Evolutionary conservation across 2,888 invertebrate species (phyloP), one percentile per base, ranked within the genome.

Genomic region (Netelia virgata): DNA sequence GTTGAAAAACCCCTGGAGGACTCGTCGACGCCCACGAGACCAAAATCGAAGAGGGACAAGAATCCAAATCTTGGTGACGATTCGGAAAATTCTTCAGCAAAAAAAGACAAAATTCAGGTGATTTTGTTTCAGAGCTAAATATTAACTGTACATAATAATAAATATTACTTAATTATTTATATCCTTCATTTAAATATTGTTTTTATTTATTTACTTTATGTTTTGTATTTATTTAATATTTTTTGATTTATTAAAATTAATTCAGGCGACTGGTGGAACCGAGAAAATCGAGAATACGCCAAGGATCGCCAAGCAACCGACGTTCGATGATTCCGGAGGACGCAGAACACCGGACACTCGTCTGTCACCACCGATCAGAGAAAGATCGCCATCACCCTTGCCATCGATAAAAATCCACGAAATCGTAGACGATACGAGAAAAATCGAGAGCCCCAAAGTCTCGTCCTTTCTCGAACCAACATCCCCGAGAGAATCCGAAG

Each of bases 351-450:
- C 82, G 43, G 78, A 84, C 0, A 85, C 87, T 0, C 84, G 87
- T 10, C 82, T 87, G 3, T 70, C 86, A 1, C 83, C 88, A 0
- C 23, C 85, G 5, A 59, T 86, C 0, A 88, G 87, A 18, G 90
- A 88, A 55, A 88, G 86, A 23, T 92, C 91, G 11, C 87, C 89
- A 16, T 90, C 91, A 1, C 90, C 91, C 0, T 47, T 88, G 1
- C 87, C 88, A 8, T 84, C 87, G 69, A 76, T 69, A 0, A 86
- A 77, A 64, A 86, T 88, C 36, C 86, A 82, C 53, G 64, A 85
- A 11, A 57, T 59, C n/a, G 11, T 61, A 3, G 20, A 53, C 6
- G 75, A 68, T 61, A 10, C 75, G 55, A 82, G 23, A 43, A 82
- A 47, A 20, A 47, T 43, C 11, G 84, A 75, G 0, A 41, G 16